These are phyloP conservation scores for Strix uralensis DNA, from an alignment of 2,113 vertebrate species.

Conservation along the genomic window DNA sequence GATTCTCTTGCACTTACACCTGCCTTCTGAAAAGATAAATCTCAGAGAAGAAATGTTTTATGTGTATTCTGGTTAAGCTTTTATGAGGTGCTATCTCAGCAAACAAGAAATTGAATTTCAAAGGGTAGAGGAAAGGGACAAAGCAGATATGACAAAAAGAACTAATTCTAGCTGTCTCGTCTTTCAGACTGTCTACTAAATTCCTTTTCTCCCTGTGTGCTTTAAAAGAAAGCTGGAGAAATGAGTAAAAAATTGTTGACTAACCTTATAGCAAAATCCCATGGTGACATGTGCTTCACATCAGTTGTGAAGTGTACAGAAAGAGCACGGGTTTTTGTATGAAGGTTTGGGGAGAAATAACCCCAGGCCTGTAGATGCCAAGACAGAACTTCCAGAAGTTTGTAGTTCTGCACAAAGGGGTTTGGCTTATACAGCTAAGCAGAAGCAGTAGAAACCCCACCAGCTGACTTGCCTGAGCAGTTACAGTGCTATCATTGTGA, in stretches of 20 bases:
- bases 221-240: neutral
- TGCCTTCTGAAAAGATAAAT: neutral
- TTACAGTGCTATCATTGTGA: neutral
- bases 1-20: neutral
- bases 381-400: neutral
- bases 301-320: neutral
- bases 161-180: slow-evolving; percentile 23
- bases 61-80: slow-evolving; percentile 62
- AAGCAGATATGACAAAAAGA: slow-evolving; percentile 16
- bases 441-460: neutral
- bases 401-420: neutral
- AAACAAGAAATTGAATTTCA: slow-evolving; percentile 26
- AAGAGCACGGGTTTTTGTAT: neutral
- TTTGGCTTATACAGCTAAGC: neutral
- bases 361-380: neutral
- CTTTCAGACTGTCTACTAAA: neutral
- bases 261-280: neutral
- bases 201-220: neutral
- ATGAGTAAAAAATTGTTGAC: neutral
- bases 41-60: slow-evolving; percentile 28
- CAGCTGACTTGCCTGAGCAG: neutral
- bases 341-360: neutral
- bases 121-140: neutral
- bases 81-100: slow-evolving; percentile 48
- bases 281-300: neutral